A percentile compares a stretch with the other conserved stretches of the same genome.
phyloP scores from a whole-genome alignment of 2,113 vertebrate genomes.

The Scomber scombrus region DNA sequence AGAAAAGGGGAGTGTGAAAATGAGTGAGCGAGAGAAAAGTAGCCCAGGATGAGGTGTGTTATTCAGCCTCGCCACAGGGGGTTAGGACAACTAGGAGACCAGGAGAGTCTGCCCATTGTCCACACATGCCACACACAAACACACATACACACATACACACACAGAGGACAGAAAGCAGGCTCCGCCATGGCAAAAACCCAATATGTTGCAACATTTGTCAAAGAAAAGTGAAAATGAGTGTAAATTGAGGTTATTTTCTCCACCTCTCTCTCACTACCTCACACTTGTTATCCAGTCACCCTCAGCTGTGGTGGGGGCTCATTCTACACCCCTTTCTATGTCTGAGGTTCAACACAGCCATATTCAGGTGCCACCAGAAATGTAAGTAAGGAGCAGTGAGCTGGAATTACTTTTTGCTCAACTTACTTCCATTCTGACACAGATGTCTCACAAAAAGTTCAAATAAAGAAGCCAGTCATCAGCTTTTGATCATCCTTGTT shows the following conservation, averaged over 20 bases:
- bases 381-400: constrained; percentile 43
- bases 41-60: constrained; percentile 83
- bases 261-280: constrained; percentile 77
- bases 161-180: constrained; percentile 59
- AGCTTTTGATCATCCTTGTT: not conserved
- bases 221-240: constrained; percentile 89
- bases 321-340: constrained; percentile 50
- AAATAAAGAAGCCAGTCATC: not conserved
- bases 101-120: constrained; percentile 85
- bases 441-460: constrained; percentile 12
- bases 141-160: constrained; percentile 61
- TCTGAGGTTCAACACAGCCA: constrained; percentile 50
- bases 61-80: constrained; percentile 86
- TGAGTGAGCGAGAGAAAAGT: constrained; percentile 80
- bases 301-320: constrained; percentile 64
- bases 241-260: constrained; percentile 87
- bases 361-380: constrained; percentile 54
- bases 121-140: constrained; percentile 73
- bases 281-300: constrained; percentile 81
- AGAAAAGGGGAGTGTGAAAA: constrained; percentile 85
- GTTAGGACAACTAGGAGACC: constrained; percentile 78
- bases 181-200: constrained; percentile 74
- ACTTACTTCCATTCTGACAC: not conserved
- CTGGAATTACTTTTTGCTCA: constrained; percentile 52
- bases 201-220: constrained; percentile 84